Conservation (phyloP, 2,888 invertebrate species). For the Ectemnius lituratus region DNA sequence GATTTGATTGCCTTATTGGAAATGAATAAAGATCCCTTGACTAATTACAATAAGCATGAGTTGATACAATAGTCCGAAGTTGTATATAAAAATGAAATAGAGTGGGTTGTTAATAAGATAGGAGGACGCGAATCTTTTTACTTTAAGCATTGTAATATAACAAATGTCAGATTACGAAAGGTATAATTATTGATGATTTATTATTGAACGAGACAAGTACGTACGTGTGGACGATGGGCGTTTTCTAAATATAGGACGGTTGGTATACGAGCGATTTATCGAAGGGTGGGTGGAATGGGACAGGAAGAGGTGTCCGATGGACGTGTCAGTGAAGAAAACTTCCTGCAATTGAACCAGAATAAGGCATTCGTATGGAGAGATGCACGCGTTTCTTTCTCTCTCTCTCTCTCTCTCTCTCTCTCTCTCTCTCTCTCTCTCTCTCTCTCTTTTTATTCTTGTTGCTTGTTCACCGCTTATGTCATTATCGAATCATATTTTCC, state of each 20-base stretch:
- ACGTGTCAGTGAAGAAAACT: slow-evolving; percentile 54
- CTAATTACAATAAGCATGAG: too few relatives aligned
- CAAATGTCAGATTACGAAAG: slow-evolving; percentile 1
- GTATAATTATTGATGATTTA: slow-evolving; percentile 43
- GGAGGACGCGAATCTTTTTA: too few relatives aligned
- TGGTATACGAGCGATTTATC: not conserved
- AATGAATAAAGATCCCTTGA: too few relatives aligned
- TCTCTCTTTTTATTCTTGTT: too few relatives aligned
- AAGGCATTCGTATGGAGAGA: slow-evolving; percentile 59
- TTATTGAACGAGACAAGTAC: slow-evolving; percentile 19
- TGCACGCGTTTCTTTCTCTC: slow-evolving; percentile 36
- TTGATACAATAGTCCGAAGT: too few relatives aligned
- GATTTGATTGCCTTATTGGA: too few relatives aligned
- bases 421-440: slow-evolving; percentile 25
- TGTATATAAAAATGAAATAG: too few relatives aligned
- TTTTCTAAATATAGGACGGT: slow-evolving; percentile 56
- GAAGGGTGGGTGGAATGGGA: slow-evolving; percentile 13
- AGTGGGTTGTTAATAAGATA: too few relatives aligned
- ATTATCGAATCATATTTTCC: too few relatives aligned
- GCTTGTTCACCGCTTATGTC: not conserved
- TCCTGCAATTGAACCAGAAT: slow-evolving; percentile 57
- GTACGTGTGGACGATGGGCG: slow-evolving; percentile 34
- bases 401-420: not conserved
- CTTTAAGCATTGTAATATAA: too few relatives aligned
- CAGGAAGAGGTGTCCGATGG: slow-evolving; percentile 61